Evolutionary conservation across 2,888 invertebrate species (phyloP).

Genomic region (Cerceris ruficornis): DNA sequence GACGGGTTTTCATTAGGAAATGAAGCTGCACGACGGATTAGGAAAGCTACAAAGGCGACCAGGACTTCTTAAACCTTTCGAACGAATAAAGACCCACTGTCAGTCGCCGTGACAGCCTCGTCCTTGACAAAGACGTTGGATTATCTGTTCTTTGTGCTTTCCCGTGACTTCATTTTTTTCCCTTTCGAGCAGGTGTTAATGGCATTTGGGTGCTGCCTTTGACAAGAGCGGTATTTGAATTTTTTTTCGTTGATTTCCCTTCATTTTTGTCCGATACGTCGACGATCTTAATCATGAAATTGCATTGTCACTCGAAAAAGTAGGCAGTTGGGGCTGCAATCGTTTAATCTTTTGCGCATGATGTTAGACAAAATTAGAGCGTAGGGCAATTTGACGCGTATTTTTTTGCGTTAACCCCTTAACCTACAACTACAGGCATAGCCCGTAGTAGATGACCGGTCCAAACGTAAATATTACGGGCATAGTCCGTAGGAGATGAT

Average conservation of each 20-base stretch:
- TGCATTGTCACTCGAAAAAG: neutral
- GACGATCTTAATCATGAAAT: neutral
- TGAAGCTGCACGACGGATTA: slow-evolving; percentile 56
- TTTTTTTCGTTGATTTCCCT: too few species aligned
- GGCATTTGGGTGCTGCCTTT: neutral
- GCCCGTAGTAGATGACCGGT: too few species aligned
- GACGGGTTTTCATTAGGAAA: slow-evolving; percentile 48
- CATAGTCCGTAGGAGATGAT: too few species aligned
- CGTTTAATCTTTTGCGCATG: too few species aligned
- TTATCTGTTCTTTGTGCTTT: slow-evolving; percentile 35
- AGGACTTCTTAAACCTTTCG: slow-evolving; percentile 31
- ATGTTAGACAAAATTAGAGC: too few species aligned
- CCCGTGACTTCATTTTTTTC: slow-evolving; percentile 22
- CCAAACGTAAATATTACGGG: too few species aligned
- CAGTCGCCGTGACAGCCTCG: slow-evolving; percentile 36
- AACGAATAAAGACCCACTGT: slow-evolving; percentile 38
- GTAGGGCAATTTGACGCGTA: too few species aligned
- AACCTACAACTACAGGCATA: too few species aligned
- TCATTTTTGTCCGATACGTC: neutral
- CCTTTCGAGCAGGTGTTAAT: slow-evolving; percentile 20
- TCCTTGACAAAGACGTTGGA: slow-evolving; percentile 35
- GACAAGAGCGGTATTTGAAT: neutral
- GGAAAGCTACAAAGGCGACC: slow-evolving; percentile 39
- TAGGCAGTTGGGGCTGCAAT: too few species aligned
- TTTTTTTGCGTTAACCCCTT: too few species aligned